phyloP scores from a whole-genome alignment of 2,888 invertebrate species.

The Amphipyra tragopoginis region DNA sequence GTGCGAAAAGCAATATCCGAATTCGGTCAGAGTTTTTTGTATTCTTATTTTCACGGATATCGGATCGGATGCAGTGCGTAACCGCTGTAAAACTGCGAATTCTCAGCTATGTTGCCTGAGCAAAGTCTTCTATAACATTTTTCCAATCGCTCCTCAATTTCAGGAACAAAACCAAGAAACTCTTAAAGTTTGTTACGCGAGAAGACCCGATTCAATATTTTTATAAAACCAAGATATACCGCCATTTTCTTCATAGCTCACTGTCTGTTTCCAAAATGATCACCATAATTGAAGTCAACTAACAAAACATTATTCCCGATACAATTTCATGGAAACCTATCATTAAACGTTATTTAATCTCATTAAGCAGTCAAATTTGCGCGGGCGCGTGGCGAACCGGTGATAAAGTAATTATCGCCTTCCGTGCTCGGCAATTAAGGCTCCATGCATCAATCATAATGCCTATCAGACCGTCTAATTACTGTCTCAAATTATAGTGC shows the following conservation, averaged over 20 bases:
- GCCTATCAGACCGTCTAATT: slow-evolving; percentile 40
- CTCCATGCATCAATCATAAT: slow-evolving; percentile 67
- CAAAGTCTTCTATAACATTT: no score
- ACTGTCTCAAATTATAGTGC: slow-evolving; percentile 20
- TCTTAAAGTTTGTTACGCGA: no score
- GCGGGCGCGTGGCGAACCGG: slow-evolving; percentile 52
- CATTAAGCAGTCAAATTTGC: slow-evolving; percentile 47
- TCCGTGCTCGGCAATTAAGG: slow-evolving; percentile 63
- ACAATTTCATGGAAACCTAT: slow-evolving; percentile 15
- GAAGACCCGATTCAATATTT: no score
- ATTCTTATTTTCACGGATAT: no score
- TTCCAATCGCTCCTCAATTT: no score
- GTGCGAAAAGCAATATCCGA: no score
- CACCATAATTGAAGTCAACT: background rate
- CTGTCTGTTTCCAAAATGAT: background rate
- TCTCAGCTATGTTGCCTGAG: no score
- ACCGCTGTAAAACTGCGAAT: no score
- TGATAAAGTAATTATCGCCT: slow-evolving; percentile 77
- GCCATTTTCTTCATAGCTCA: no score
- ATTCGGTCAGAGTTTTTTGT: no score
- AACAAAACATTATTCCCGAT: background rate
- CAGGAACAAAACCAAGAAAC: no score
- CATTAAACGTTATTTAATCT: slow-evolving; percentile 42
- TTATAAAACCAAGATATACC: background rate
- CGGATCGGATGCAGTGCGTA: no score